These are phyloP conservation scores for Lutraria lutraria DNA, from an alignment of 2,888 invertebrate species.

Conservation along the genomic window DNA sequence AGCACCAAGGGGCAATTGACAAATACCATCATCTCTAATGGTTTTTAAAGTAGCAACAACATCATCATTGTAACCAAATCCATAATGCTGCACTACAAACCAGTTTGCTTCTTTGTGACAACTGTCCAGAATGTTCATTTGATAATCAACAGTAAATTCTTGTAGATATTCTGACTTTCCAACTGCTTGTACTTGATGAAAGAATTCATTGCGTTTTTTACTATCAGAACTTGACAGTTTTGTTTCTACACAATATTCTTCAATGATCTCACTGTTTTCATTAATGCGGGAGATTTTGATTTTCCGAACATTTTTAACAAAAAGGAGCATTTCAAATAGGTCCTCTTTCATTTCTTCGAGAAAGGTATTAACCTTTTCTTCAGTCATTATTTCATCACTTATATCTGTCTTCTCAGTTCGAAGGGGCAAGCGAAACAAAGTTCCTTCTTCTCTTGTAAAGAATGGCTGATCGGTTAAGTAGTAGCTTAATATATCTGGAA, in stretches of 20 bases:
- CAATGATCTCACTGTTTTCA: conserved; percentile 42
- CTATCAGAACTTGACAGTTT: conserved; percentile 22
- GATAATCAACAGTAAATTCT: conserved; percentile 11
- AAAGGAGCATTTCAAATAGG: conserved; percentile 78
- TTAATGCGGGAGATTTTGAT: conserved; percentile 68
- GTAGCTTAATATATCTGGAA: conserved; percentile 36
- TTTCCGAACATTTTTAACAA: conserved; percentile 78
- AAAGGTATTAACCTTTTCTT: conserved; percentile 65
- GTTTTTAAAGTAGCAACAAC: neutral
- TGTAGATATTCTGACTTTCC: neutral
- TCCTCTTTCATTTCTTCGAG: conserved; percentile 75
- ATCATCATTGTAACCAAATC: conserved; percentile 55
- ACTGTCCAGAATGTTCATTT: conserved; percentile 22
- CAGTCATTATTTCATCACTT: conserved; percentile 63
- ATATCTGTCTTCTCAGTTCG: conserved; percentile 77
- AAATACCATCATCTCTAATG: neutral
- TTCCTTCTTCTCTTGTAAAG: conserved; percentile 58
- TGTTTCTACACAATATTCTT: conserved; percentile 53
- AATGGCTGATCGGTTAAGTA: conserved; percentile 22
- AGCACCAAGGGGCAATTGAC: conserved; percentile 12
- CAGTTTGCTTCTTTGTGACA: conserved; percentile 57
- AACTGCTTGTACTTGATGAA: conserved; percentile 2
- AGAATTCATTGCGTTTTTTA: conserved; percentile 26
- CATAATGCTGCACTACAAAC: conserved; percentile 77
- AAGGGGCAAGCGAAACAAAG: conserved; percentile 83